A percentile compares a stretch with the other conserved stretches of the same genome.
Evolutionary conservation across 1,140 invertebrate genomes (phyloP).

Genomic region (Drosophila auraria): DNA sequence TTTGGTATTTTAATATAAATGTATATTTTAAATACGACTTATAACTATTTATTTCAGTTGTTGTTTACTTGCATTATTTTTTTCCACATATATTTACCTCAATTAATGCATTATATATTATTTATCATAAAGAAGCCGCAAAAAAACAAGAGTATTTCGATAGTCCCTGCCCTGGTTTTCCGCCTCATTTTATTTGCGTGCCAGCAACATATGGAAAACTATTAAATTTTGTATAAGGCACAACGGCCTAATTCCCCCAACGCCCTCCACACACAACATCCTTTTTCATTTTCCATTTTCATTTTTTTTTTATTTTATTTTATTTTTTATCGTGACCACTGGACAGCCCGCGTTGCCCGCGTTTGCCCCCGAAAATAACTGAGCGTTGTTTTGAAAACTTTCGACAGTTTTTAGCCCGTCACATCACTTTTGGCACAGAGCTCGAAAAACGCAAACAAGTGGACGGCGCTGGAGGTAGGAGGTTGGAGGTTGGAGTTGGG

Average conservation of each 20-base stretch:
- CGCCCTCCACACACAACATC: background rate
- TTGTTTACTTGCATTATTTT: too few species aligned
- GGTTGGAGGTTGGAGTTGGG: background rate
- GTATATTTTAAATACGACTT: too few species aligned
- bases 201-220: constrained; percentile 20
- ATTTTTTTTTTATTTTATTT: background rate
- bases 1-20: rapidly evolving
- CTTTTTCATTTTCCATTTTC: background rate
- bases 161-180: background rate
- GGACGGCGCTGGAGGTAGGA: background rate
- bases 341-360: background rate
- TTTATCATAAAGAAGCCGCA: background rate
- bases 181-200: constrained; percentile 20
- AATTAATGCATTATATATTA: background rate
- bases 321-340: background rate
- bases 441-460: constrained; percentile 27
- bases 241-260: constrained; percentile 17
- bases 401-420: constrained; percentile 67
- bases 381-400: constrained; percentile 69
- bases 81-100: too few species aligned
- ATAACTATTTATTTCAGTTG: background rate
- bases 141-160: background rate
- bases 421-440: constrained; percentile 50
- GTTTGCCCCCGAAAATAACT: background rate
- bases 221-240: constrained; percentile 42